These are phyloP conservation scores for Gallirallus australis DNA, from an alignment of 2,797 vertebrate genomes.

Conservation along the genomic window DNA sequence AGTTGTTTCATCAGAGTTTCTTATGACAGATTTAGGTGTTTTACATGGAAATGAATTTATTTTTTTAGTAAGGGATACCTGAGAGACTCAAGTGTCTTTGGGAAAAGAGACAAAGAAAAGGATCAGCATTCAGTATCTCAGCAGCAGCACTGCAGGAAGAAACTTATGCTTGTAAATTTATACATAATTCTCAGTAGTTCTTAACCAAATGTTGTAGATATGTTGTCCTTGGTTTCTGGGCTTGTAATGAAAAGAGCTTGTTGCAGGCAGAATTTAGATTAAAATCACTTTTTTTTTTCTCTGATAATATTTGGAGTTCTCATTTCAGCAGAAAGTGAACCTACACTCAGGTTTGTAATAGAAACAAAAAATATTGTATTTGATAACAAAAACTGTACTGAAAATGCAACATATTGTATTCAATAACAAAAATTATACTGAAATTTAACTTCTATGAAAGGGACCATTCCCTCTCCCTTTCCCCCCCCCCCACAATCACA, in stretches of 20 bases:
- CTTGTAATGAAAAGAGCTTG: background rate
- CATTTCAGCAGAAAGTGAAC: background rate
- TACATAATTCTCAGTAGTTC: background rate
- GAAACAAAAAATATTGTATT: background rate
- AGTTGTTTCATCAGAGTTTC: background rate
- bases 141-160: background rate
- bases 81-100: background rate
- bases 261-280: background rate
- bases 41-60: background rate
- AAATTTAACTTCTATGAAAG: background rate
- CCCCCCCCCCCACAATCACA: too few relatives aligned
- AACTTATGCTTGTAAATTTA: background rate
- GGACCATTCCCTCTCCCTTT: background rate
- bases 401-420: background rate
- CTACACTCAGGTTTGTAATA: background rate
- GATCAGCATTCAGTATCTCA: background rate
- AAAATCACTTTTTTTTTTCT: background rate
- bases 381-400: background rate
- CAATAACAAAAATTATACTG: background rate
- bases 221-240: background rate
- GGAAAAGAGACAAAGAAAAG: background rate
- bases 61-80: background rate
- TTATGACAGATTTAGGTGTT: background rate
- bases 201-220: conserved; percentile 1
- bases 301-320: background rate